Evolutionary conservation across 2,888 invertebrate genomes (phyloP).

Genomic region (Spicauda simplicius): DNA sequence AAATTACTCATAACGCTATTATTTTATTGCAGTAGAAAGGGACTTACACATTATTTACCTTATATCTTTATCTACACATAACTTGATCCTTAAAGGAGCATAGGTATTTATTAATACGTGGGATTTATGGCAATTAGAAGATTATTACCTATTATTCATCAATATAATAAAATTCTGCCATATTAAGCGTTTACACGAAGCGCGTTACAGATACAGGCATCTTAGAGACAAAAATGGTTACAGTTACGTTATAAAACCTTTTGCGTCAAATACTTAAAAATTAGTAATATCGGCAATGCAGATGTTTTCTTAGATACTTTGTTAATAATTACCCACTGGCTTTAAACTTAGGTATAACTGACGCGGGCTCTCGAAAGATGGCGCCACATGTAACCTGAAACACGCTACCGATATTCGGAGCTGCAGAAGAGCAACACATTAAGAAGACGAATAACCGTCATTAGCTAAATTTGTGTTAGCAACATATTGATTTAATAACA

Average conservation of each 20-base stretch:
- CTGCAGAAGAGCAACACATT: no score
- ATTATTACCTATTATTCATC: conserved; percentile 18
- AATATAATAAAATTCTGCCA: conserved; percentile 22
- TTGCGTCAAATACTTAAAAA: conserved; percentile 1
- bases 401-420: no score
- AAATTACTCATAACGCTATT: not conserved
- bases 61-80: not conserved
- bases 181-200: conserved; percentile 4
- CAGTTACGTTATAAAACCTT: not conserved
- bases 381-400: no score
- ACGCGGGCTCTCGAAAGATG: not conserved
- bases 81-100: not conserved
- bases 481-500: no score
- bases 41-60: not conserved
- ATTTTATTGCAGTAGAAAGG: not conserved
- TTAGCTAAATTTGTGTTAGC: no score
- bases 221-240: conserved; percentile 13
- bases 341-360: not conserved
- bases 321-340: not conserved
- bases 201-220: not conserved
- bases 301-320: not conserved
- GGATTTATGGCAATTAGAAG: conserved; percentile 18
- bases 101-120: conserved; percentile 11
- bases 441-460: no score
- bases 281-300: not conserved